These are phyloP conservation scores for Ophthalmolycus amberensis DNA, from an alignment of 2,113 vertebrate genomes.

Conservation along the genomic window DNA sequence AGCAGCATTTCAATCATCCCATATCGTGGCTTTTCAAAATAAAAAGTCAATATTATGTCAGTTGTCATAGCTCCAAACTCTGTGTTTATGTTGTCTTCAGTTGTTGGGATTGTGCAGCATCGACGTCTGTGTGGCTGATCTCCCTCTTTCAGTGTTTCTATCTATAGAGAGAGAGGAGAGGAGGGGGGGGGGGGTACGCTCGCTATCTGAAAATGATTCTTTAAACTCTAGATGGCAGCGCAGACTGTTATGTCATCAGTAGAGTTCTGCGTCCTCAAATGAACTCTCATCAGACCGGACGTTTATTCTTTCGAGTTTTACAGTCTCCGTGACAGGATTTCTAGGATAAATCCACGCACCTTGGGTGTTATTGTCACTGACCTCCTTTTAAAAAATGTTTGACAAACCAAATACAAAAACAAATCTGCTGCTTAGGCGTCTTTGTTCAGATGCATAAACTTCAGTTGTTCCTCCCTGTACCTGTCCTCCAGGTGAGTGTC, in stretches of 20 bases:
- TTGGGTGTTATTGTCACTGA: not conserved
- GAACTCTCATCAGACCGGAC: not conserved
- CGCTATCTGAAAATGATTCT: no score
- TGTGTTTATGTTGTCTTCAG: slow-evolving; percentile 40
- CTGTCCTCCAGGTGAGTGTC: slow-evolving; percentile 86
- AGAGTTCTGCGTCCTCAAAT: not conserved
- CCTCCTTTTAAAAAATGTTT: not conserved
- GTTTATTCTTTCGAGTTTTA: not conserved
- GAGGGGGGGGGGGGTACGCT: not conserved
- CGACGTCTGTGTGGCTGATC: slow-evolving; percentile 28
- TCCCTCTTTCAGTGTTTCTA: slow-evolving; percentile 21
- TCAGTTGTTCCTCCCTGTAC: not conserved
- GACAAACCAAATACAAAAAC: not conserved
- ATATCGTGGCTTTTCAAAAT: no score
- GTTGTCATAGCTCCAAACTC: slow-evolving; percentile 21
- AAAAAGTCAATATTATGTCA: slow-evolving; percentile 22
- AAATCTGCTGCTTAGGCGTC: not conserved
- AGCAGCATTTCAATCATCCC: not conserved
- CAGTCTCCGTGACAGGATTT: not conserved
- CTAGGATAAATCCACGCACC: not conserved
- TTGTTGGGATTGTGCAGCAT: slow-evolving; percentile 32
- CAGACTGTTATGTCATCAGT: slow-evolving; percentile 8
- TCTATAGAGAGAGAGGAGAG: slow-evolving; percentile 43
- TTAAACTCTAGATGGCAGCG: no score
- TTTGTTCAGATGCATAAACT: not conserved